Base-by-base conservation (phyloP, 2,113 vertebrate genomes). In the Rattus rattus region DNA sequence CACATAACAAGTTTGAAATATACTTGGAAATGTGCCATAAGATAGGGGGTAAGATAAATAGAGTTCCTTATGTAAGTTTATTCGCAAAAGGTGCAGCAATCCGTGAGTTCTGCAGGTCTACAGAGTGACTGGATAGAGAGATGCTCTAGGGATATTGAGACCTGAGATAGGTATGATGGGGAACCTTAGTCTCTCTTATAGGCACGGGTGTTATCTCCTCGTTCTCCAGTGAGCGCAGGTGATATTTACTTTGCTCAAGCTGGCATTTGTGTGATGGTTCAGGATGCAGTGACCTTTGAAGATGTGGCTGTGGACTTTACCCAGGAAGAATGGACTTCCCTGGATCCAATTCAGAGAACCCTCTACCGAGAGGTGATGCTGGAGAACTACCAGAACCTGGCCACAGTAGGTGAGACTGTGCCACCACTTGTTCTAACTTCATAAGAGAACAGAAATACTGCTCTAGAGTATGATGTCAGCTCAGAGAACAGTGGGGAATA, bases 261-360 rank as follows among this genome's bases (percentile, higher is more conserved):
- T 22, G 67, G 5, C 14, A 3, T 72, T 1, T 56, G 8, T 94
- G 54, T 89, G 84, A 65, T 81, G 88, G 9, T 91, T 87, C 70
- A 96, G 95, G 80, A 91, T 28, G 59, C 83, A 7, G 54, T 96
- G 59, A 96, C 88, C 28, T 96, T 96, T 94, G 95, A 96, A 30
- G 92, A 86, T 94, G 92, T 96, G 73, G 75, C 95, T 56, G 95
- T 96, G 16, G 88, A 96, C 30, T 96, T 96, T 54, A 96, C 95
- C 65, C 88, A 91, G 16, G 95, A 96, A 61, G 92, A 96, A 30
- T 96, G 95, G 95, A 94, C 92, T 22, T 96, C 88, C 54, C 28
- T 94, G 75, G 89, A 96, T 63, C 69, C 67, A 39, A 28, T 63
- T 56, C 89, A 96, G 84, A 94, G 92, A 76, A 92, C 76, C 14